phyloP scores from a whole-genome alignment of 2,888 invertebrate species.

The Opisthograptis luteolata region DNA sequence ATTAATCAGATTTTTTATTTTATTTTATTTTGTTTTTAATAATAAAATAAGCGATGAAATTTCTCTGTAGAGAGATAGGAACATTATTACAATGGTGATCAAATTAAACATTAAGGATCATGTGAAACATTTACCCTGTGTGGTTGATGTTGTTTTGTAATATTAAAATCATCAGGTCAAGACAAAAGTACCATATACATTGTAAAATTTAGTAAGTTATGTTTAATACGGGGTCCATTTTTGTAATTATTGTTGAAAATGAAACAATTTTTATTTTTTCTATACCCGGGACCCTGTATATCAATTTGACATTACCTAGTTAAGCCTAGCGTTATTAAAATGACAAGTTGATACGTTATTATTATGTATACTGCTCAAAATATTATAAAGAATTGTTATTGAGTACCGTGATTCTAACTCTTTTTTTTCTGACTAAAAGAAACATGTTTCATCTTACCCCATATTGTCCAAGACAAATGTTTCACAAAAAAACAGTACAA shows the following conservation, averaged over 20 bases:
- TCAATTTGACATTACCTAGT: slow-evolving; percentile 84
- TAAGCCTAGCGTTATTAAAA: slow-evolving; percentile 75
- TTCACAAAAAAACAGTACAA: not conserved
- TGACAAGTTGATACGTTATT: slow-evolving; percentile 68
- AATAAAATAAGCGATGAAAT: not conserved
- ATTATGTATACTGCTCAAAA: slow-evolving; percentile 31
- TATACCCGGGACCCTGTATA: slow-evolving; percentile 23
- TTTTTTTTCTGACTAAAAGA: not conserved
- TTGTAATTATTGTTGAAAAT: slow-evolving; percentile 16
- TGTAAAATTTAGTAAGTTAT: slow-evolving; percentile 23
- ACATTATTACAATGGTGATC: not conserved
- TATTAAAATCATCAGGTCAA: not conserved
- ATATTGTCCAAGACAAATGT: not conserved
- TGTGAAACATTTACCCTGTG: no score
- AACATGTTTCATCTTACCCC: not conserved
- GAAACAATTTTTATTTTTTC: slow-evolving; percentile 12
- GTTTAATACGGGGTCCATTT: slow-evolving; percentile 26
- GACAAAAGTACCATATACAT: slow-evolving; percentile 9
- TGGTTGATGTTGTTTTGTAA: no score
- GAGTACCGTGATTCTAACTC: no score
- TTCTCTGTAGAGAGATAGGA: not conserved
- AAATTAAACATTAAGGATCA: not conserved
- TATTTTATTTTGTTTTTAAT: no score
- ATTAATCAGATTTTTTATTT: no score
- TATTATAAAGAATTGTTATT: slow-evolving; percentile 12